Conservation (phyloP, 2,888 invertebrate species). For the Ethmia dodecea region DNA sequence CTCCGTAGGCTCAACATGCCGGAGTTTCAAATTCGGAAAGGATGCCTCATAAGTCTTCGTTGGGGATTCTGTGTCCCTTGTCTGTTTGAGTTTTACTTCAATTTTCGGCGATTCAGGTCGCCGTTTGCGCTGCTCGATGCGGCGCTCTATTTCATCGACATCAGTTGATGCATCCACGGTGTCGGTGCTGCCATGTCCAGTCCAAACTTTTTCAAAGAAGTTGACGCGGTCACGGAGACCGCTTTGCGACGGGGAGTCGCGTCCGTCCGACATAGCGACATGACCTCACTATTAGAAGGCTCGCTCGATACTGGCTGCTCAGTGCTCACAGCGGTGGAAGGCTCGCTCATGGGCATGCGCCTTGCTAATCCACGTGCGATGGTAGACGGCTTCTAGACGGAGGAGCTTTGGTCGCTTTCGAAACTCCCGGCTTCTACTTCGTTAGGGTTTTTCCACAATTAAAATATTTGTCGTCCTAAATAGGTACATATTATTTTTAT, state of each 20-base stretch:
- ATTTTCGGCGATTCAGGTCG: conserved; percentile 76
- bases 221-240: conserved; percentile 84
- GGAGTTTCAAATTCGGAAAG: conserved; percentile 64
- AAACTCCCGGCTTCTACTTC: neutral
- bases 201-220: conserved; percentile 89
- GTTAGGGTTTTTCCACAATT: neutral
- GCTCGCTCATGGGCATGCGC: conserved; percentile 19
- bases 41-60: conserved; percentile 55
- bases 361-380: conserved; percentile 17
- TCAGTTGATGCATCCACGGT: conserved; percentile 65
- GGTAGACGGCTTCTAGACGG: conserved; percentile 21
- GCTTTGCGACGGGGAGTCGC: conserved; percentile 71
- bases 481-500: no score
- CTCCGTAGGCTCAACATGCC: conserved; percentile 60
- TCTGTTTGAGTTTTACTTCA: conserved; percentile 79
- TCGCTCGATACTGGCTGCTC: conserved; percentile 71
- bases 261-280: conserved; percentile 72
- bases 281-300: conserved; percentile 65
- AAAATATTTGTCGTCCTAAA: no score
- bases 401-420: conserved; percentile 9
- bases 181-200: conserved; percentile 67
- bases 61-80: conserved; percentile 69
- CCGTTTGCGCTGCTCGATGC: conserved; percentile 76
- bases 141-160: conserved; percentile 79
- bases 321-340: conserved; percentile 27